Evolutionary conservation across 2,888 invertebrate genomes (phyloP).

Genomic region (Patella depressa): DNA sequence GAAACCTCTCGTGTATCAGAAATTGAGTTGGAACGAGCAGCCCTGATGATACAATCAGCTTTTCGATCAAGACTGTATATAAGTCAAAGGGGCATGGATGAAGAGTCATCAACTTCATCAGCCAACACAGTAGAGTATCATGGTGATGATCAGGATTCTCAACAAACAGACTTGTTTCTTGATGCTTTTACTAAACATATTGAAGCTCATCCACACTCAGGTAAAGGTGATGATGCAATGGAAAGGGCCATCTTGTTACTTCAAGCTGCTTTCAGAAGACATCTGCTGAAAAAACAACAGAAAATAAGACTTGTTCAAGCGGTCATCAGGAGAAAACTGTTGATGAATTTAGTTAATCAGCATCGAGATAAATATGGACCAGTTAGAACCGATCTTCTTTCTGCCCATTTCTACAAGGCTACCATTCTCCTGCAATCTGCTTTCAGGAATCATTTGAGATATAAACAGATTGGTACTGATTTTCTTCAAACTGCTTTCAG

Average conservation of each 20-base stretch:
- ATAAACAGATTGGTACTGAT: background rate
- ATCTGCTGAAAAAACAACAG: background rate
- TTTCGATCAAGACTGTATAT: background rate
- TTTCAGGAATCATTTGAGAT: background rate
- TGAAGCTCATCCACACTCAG: background rate
- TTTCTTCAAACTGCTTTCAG: background rate
- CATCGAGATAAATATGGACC: background rate
- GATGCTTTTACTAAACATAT: background rate
- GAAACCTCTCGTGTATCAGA: background rate
- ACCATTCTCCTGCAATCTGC: background rate
- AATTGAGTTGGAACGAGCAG: slow-evolving; percentile 3
- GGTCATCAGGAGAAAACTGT: background rate
- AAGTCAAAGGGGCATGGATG: background rate
- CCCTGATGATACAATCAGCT: slow-evolving; percentile 1
- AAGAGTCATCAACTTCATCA: background rate
- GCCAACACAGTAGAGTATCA: background rate
- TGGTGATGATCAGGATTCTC: background rate
- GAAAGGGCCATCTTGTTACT: background rate
- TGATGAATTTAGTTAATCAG: background rate
- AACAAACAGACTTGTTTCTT: background rate
- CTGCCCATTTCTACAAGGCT: background rate
- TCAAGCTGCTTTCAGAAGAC: background rate
- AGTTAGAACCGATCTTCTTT: background rate
- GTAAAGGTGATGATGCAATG: background rate
- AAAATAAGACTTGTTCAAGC: background rate